A percentile compares a stretch with the other conserved stretches of the same genome.
Conservation (phyloP, 2,888 invertebrate genomes). For the Mythimna albipuncta region DNA sequence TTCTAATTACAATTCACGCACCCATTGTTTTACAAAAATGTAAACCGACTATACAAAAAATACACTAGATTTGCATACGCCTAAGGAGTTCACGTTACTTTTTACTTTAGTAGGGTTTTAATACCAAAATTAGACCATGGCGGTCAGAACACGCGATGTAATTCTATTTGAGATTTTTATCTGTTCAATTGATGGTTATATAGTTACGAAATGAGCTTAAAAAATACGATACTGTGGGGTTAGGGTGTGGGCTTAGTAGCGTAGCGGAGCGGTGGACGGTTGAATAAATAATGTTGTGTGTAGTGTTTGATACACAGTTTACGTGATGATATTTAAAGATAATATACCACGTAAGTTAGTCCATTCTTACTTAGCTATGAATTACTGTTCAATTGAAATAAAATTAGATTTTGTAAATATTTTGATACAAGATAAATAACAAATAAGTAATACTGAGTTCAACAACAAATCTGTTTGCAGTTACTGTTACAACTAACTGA, state of each 20-base stretch:
- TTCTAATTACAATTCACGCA: constrained; percentile 79
- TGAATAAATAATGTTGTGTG: constrained; percentile 22
- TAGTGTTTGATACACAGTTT: background rate
- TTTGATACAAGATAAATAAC: no score
- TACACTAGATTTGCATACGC: constrained; percentile 52
- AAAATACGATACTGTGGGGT: constrained; percentile 77
- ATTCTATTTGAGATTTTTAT: constrained; percentile 84
- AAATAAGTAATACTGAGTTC: background rate
- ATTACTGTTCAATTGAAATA: background rate
- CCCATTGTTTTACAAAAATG: constrained; percentile 79
- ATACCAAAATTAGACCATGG: constrained; percentile 80
- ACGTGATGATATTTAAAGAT: background rate
- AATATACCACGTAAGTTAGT: background rate
- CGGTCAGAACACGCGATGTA: constrained; percentile 83
- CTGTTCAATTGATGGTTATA: constrained; percentile 88
- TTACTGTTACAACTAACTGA: background rate
- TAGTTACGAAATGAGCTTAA: constrained; percentile 83
- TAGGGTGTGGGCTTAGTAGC: constrained; percentile 56
- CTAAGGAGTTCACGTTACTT: constrained; percentile 42
- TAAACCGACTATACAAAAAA: constrained; percentile 50
- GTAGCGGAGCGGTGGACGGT: constrained; percentile 38
- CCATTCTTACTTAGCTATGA: background rate
- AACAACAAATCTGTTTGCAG: background rate
- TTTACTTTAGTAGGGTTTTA: constrained; percentile 67
- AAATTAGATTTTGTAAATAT: background rate